These are phyloP conservation scores for Erinaceus europaeus DNA, from an alignment of 2,113 vertebrate genomes.

Conservation along the genomic window DNA sequence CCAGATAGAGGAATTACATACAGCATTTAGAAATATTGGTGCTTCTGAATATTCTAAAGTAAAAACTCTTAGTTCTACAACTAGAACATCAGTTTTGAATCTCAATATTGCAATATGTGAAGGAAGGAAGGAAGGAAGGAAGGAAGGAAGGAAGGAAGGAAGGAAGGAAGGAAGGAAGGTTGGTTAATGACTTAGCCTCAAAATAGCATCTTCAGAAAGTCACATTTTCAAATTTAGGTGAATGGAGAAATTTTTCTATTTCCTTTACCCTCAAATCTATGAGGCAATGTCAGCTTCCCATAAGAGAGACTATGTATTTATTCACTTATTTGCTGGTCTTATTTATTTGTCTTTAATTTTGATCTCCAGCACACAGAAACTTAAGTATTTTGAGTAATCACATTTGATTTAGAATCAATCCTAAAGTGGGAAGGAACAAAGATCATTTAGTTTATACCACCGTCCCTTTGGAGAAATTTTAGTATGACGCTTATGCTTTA, in stretches of 20 bases:
- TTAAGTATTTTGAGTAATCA: not conserved
- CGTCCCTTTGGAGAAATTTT: not conserved
- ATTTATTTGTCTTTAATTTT: constrained; percentile 18
- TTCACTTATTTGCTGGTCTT: constrained; percentile 2
- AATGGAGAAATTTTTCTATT: constrained; percentile 6
- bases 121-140: not conserved
- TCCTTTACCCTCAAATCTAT: not conserved
- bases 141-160: not conserved
- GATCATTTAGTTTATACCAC: not conserved
- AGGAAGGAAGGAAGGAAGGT: not conserved
- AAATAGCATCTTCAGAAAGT: not conserved
- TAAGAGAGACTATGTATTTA: not conserved
- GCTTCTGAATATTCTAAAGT: constrained; percentile 43
- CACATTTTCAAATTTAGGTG: constrained; percentile 7
- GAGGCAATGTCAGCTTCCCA: not conserved
- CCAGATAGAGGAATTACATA: constrained; percentile 24
- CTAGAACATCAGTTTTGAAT: constrained; percentile 49
- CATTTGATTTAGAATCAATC: not conserved
- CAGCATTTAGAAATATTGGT: constrained; percentile 37
- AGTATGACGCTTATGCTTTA: not conserved
- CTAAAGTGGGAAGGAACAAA: not conserved
- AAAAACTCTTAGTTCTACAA: constrained; percentile 52
- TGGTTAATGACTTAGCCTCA: not conserved
- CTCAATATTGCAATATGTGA: constrained; percentile 11
- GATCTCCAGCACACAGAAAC: not conserved